These are phyloP conservation scores for Bemisia tabaci DNA, from an alignment of 1,140 invertebrate species.

Conservation along the genomic window DNA sequence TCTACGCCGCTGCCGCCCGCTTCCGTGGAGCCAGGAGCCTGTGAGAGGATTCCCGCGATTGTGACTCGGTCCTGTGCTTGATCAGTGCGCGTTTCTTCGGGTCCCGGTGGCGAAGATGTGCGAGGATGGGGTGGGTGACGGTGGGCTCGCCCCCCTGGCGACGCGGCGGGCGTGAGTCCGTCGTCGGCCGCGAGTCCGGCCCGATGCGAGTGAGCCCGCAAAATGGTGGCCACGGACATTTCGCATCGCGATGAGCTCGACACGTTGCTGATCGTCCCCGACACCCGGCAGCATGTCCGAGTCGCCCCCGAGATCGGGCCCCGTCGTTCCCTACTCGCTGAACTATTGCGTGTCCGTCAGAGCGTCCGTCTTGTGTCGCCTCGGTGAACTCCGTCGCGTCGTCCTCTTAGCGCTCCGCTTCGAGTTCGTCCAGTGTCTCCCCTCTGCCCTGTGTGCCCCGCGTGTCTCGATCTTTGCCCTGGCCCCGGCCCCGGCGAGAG, in stretches of 20 bases:
- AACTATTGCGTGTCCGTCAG: background rate
- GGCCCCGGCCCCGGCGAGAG: background rate
- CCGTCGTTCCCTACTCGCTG: background rate
- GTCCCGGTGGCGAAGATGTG: too few species aligned
- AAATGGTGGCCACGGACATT: too few species aligned
- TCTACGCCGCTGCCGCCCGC: background rate
- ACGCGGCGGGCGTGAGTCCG: too few species aligned
- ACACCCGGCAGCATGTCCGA: too few species aligned
- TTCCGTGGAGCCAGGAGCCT: background rate
- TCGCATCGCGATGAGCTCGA: too few species aligned
- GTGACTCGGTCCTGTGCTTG: background rate
- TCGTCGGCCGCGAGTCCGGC: too few species aligned
- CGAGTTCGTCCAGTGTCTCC: background rate
- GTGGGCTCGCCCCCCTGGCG: too few species aligned
- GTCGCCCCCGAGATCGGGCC: too few species aligned
- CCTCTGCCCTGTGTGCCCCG: background rate
- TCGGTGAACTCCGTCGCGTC: background rate
- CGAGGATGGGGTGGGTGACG: too few species aligned
- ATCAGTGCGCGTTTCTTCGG: background rate
- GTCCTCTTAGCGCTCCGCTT: background rate
- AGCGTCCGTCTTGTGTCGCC: background rate
- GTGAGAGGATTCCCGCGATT: background rate
- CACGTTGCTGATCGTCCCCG: too few species aligned
- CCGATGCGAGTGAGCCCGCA: too few species aligned
- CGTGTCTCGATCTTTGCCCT: background rate